Percentiles rank a stretch among this genome's conserved stretches.
These are phyloP conservation scores for Chrysocyon brachyurus DNA, from an alignment of 2,797 vertebrate genomes.

Conservation along the genomic window DNA sequence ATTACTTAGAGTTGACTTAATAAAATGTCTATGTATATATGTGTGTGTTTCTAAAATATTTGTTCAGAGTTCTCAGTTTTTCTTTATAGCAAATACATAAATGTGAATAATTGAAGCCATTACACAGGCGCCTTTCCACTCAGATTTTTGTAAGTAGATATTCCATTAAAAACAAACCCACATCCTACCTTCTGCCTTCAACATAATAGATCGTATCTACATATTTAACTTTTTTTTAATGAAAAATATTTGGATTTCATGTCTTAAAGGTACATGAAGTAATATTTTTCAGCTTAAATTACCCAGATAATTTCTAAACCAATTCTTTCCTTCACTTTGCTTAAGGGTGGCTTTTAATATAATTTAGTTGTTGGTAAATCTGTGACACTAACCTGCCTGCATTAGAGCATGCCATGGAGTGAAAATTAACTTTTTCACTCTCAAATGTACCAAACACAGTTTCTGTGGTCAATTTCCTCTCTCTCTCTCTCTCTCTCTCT, in stretches of 20 bases:
- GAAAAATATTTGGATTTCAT: conserved; percentile 25
- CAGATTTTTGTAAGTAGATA: conserved; percentile 29
- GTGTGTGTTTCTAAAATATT: neutral
- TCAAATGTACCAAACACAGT: conserved; percentile 23
- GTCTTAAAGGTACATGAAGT: neutral
- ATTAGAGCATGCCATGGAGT: neutral
- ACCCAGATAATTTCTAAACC: conserved; percentile 43
- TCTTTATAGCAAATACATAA: neutral
- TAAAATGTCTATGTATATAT: neutral
- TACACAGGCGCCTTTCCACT: neutral
- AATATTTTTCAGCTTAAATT: conserved; percentile 49
- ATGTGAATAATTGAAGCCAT: neutral
- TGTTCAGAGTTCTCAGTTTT: neutral
- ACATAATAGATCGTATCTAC: neutral
- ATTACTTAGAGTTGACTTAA: conserved; percentile 2
- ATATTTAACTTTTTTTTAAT: neutral
- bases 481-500: no score
- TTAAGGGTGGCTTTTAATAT: neutral
- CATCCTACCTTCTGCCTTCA: neutral
- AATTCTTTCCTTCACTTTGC: neutral
- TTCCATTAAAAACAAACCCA: neutral
- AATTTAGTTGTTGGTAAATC: neutral
- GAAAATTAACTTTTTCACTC: conserved; percentile 33
- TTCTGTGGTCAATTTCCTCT: conserved; percentile 64
- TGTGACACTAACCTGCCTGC: neutral